These are phyloP conservation scores for Andrena camellia DNA, from an alignment of 2,888 invertebrate genomes.

Conservation along the genomic window DNA sequence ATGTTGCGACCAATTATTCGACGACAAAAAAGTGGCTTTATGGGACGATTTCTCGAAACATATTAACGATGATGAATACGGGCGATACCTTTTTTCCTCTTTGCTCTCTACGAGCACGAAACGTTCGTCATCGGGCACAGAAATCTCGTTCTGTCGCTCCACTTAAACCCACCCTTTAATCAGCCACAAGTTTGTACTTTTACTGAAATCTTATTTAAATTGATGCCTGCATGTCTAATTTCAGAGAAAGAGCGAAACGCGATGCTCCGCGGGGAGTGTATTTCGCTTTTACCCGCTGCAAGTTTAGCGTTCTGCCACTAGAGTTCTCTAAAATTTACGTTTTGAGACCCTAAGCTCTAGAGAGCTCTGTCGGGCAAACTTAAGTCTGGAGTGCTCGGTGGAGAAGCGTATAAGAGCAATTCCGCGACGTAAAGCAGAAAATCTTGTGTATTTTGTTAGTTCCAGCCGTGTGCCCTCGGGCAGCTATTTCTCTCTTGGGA, in stretches of 20 bases:
- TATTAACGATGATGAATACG: slow-evolving; percentile 35
- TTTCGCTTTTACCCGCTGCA: slow-evolving; percentile 33
- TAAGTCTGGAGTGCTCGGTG: slow-evolving; percentile 57
- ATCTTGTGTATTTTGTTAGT: slow-evolving; percentile 61
- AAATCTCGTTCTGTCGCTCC: not conserved
- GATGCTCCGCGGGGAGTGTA: slow-evolving; percentile 2
- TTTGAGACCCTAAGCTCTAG: slow-evolving; percentile 57
- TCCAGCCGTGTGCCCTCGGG: slow-evolving; percentile 50
- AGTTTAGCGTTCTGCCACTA: slow-evolving; percentile 54
- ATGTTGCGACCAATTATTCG: slow-evolving; percentile 26
- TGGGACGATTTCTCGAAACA: slow-evolving; percentile 38
- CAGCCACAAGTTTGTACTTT: not conserved
- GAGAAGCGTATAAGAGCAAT: slow-evolving; percentile 59
- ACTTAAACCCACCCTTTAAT: slow-evolving; percentile 3
- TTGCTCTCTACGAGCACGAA: not conserved
- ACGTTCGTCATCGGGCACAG: not conserved
- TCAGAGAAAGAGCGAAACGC: not conserved
- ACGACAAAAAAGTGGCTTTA: slow-evolving; percentile 26
- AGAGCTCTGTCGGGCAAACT: slow-evolving; percentile 61
- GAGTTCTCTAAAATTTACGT: slow-evolving; percentile 62
- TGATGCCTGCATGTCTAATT: not conserved
- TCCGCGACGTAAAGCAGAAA: slow-evolving; percentile 62
- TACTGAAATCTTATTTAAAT: not conserved
- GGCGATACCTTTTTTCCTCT: not conserved
- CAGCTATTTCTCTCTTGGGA: slow-evolving; percentile 12